Base-by-base conservation (phyloP, 2,888 invertebrate genomes). In the Spilarctia lutea region DNA sequence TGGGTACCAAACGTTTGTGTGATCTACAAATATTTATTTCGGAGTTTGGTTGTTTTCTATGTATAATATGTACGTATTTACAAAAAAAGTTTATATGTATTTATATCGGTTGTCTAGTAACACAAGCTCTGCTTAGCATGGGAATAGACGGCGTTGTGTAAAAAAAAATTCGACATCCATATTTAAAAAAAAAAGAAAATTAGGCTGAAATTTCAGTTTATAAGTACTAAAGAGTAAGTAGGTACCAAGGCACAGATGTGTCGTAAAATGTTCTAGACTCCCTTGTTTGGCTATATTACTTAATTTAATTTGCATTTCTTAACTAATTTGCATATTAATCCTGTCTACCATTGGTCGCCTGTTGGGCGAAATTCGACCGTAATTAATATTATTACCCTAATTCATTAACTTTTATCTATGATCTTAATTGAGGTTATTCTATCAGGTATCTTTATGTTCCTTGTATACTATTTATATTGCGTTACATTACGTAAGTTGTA, bases 281-380 rank as follows among this genome's bases (percentile, higher is more conserved):
- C 18, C 16, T 30, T 63, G 30, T 18, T 63, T 63, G 63, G 30
- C 7, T 30, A 2, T 63, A 63, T 30, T 63, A 27, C 63, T 18
- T 30, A 30, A 63, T 30, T 63, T 2, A 63, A 63, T 63, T 63
- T 63, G 18, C 63, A 63, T 30, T 63, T 30, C 63, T 63, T 63
- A 63, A 63, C 30, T 63, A 63, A 63, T 63, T 63, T 63, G 18
- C 30, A 63, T 63, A 30, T 30, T 63, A 63, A 63, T 30, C 60
- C 27, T 60, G 4, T 60, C 60, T 30, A 8, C 18, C 30, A 7
- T 30, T 18, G 30, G 7, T 18, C 27, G 18, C 30, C 18, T 18
- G 18, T 30, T 18, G 30, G 18, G 18, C 63, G 30, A 63, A 18
- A 63, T 30, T 30, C 2, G 30, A 30, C 63, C 63, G 63, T 63